Evolutionary conservation across 2,113 vertebrate species (phyloP), one percentile per base, ranked within the genome.

Genomic region (Lepus americanus): DNA sequence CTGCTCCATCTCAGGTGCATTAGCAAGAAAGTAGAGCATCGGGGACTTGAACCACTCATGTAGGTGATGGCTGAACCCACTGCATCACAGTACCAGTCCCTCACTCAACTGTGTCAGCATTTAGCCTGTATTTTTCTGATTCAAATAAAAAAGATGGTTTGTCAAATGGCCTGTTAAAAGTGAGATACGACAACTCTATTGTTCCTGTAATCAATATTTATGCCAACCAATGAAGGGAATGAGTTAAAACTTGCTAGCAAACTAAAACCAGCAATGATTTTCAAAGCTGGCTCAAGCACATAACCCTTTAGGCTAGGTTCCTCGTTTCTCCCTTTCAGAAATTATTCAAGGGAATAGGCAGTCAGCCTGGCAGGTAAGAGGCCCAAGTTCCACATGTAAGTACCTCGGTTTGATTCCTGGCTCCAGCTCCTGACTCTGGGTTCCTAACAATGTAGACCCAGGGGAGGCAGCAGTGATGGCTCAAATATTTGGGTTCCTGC

Each of bases 201-300:
- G 53, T 72, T 86, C 49, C 80, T 59, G 76, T 78, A 77, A 81
- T 72, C n/a, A 86, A 6, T 31, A 66, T 31, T 78, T 86, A 61
- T 67, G 79, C 23, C 25, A n/a, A 74, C 31, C 39, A 76, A 64
- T 51, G 67, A 90, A 86, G 19, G 31, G 80, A 92, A 79, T 19
- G 20, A 89, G 23, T 51, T 78, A 67, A 87, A 94, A 90, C 76
- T 67, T 63, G 23, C 78, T 31, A 66, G 89, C 61, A 66, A 96
- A 79, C 63, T 72, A 53, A 11, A 51, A 76, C 59, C 69, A 85
- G 9, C 22, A 49, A 76, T 55, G 79, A 55, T 22, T 64, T 74
- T 39, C 33, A 73, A 0, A 83, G 1, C 23, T 29, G 59, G 22
- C 87, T 44, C 44, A 44, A 44, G 44, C 44, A 44, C 49, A 73